Conservation (phyloP, 2,888 invertebrate species). For the Rhagonycha fulva region DNA sequence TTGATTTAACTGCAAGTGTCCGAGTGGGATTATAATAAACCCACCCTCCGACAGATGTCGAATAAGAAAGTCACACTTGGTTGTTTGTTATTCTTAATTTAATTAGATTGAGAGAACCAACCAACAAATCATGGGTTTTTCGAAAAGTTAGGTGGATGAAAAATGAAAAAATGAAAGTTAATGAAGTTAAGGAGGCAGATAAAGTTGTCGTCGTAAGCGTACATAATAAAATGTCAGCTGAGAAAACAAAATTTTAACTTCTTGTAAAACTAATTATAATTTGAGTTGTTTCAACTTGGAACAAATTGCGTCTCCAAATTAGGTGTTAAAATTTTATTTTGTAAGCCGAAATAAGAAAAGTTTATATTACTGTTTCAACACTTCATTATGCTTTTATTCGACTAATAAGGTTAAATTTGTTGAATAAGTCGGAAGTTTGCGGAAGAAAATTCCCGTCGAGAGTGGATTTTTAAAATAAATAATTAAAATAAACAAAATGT, state of each 20-base stretch:
- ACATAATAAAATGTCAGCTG: conserved; percentile 40
- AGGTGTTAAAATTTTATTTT: conserved; percentile 51
- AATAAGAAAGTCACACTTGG: not conserved
- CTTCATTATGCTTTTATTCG: conserved; percentile 50
- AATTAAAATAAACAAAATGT: not conserved
- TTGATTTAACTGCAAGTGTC: not conserved
- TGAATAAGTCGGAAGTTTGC: conserved; percentile 18
- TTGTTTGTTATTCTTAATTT: not conserved
- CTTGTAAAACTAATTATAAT: conserved; percentile 43
- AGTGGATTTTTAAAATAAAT: conserved; percentile 1
- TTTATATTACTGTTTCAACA: conserved; percentile 51
- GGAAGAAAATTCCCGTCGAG: not conserved
- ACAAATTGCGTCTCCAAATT: conserved; percentile 45
- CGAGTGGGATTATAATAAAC: not conserved
- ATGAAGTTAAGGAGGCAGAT: conserved; percentile 26
- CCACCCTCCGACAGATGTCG: not conserved
- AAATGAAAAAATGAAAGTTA: not conserved
- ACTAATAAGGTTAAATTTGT: conserved; percentile 42
- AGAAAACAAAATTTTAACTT: conserved; percentile 38
- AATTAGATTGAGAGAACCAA: not conserved
- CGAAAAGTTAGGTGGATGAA: not conserved
- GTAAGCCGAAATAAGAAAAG: conserved; percentile 52
- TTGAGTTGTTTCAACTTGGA: conserved; percentile 37
- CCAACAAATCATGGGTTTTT: too few relatives aligned
- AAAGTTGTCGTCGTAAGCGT: conserved; percentile 35